Evolutionary conservation across 2,888 invertebrate genomes (phyloP).

Genomic region (Hartigia nigra): DNA sequence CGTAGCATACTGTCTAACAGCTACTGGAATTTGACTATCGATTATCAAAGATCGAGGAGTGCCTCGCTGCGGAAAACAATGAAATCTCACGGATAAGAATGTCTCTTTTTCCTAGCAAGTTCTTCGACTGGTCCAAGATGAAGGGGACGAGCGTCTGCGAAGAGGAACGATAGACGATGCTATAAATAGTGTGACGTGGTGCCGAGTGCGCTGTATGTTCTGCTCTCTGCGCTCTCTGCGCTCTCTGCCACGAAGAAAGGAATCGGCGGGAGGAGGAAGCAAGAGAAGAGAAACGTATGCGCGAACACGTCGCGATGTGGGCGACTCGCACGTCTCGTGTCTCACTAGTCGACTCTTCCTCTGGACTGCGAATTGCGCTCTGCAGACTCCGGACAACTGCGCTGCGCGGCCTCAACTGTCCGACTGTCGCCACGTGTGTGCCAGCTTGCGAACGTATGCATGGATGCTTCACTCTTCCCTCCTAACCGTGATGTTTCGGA

Average conservation of each 20-base stretch:
- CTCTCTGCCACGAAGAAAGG: neutral
- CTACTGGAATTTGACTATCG: neutral
- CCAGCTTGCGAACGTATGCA: constrained; percentile 43
- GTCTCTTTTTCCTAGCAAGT: neutral
- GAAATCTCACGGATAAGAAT: neutral
- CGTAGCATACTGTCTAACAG: neutral
- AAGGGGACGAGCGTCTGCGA: neutral
- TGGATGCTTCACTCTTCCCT: constrained; percentile 23
- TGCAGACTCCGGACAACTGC: neutral
- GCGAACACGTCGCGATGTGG: constrained; percentile 41
- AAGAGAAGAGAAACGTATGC: constrained; percentile 34
- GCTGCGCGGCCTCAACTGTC: neutral
- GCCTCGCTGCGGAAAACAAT: neutral
- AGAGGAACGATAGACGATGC: neutral
- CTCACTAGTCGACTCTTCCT: neutral
- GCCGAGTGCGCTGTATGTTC: neutral
- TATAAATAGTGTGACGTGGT: neutral
- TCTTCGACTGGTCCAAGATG: neutral
- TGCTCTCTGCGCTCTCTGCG: neutral
- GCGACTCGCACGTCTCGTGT: constrained; percentile 3
- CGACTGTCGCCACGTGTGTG: constrained; percentile 54
- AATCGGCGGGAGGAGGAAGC: neutral
- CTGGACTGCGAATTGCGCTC: neutral
- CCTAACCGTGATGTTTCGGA: neutral
- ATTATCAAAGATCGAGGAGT: neutral